Base-by-base conservation (phyloP, 1,140 invertebrate genomes). In the Tetramorium alpestre region DNA sequence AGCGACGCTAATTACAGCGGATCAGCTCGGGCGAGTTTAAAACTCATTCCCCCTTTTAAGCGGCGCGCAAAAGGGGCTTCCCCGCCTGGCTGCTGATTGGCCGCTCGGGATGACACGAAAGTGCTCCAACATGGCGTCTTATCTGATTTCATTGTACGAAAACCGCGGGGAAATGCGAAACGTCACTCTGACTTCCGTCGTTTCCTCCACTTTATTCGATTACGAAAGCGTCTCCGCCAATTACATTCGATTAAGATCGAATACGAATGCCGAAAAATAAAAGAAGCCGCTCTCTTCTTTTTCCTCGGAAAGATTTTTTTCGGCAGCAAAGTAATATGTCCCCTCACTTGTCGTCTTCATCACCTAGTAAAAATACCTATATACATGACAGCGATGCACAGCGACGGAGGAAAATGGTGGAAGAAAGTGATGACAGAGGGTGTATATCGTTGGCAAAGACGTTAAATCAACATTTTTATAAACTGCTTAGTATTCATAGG, bases 401-500 rank as follows among this genome's bases (percentile, higher is more conserved):
- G 58, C 65, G 51, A 60, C n/a, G 76, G 56, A 41, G 60, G 72
- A 64, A 64, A 77, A 72, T 64, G 51, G 51, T 18, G 44, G 28
- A 41, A 69, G 49, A 80, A 77, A 85, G 56, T 56, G 81, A 60
- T 51, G 86, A 62, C 41, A 65, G 82, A 72, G 65, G 22, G 51
- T 88, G 88, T 87, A 86, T 91, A 91, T 69, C 91, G 88, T 91
- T 82, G 90, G 89, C 80, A 87, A 89, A 92, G 91, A 91, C 88
- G 93, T 93, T 95, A 94, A 94, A 95, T 95, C 94, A 94, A 95
- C 94, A 95, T 95, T 95, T 95, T 95, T 95, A 95, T 95, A 94
- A 95, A 94, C 94, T 93, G 92, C 92, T 95, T 93, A 94, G 94
- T 95, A 95, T 95, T 95, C 94, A 95, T 94, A 92, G 93, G 93